These are phyloP conservation scores for Papilio machaon DNA, from an alignment of 1,140 invertebrate species.

Conservation along the genomic window DNA sequence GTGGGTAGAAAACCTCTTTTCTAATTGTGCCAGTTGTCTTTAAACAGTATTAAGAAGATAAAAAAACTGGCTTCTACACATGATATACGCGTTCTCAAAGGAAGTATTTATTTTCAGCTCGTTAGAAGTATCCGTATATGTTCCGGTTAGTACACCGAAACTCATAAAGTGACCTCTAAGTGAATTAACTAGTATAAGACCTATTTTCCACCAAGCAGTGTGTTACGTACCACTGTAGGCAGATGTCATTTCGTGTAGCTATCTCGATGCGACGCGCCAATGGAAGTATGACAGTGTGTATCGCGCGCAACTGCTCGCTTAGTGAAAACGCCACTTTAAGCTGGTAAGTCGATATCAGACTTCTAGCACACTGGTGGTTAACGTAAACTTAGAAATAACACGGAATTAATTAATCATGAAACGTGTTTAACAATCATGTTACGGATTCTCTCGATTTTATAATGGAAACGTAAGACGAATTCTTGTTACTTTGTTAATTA, in stretches of 20 bases:
- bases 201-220: background rate
- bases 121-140: constrained; percentile 4
- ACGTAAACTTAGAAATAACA: background rate
- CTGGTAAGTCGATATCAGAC: background rate
- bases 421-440: background rate
- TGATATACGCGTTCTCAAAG: background rate
- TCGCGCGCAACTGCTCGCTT: background rate
- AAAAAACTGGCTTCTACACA: background rate
- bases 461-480: background rate
- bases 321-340: background rate
- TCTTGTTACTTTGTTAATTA: too few relatives aligned
- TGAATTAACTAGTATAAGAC: background rate
- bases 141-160: constrained; percentile 22
- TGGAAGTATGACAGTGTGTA: background rate
- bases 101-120: constrained; percentile 26
- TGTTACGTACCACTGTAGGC: background rate
- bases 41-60: background rate
- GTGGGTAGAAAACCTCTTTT: too few relatives aligned
- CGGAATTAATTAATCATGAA: background rate
- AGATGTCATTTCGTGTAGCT: background rate
- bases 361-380: background rate
- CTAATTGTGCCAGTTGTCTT: too few relatives aligned
- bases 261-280: background rate
- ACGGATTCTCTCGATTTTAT: background rate
- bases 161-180: constrained; percentile 1